A percentile compares a stretch with the other conserved stretches of the same genome.
Evolutionary conservation across 2,888 invertebrate species (phyloP).

Genomic region (Bibio marci): DNA sequence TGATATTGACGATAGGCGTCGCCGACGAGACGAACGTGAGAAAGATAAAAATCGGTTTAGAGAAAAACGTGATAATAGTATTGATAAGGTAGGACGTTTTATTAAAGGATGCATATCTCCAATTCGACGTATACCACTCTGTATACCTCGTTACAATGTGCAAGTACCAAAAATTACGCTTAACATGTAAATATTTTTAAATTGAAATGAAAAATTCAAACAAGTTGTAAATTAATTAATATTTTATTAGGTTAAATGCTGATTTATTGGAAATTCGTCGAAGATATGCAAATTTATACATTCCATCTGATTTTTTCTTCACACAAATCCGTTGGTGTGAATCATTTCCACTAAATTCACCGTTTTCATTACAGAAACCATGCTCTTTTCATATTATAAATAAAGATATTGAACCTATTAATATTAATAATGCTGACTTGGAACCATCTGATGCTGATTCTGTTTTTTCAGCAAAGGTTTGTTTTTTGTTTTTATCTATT

Average conservation of each 20-base stretch:
- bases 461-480: constrained; percentile 80
- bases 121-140: constrained; percentile 39
- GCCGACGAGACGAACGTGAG: constrained; percentile 29
- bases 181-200: constrained; percentile 49
- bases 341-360: constrained; percentile 72
- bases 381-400: constrained; percentile 79
- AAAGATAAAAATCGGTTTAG: constrained; percentile 41
- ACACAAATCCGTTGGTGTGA: constrained; percentile 77
- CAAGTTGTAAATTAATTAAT: constrained; percentile 4
- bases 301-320: constrained; percentile 90
- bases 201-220: not conserved
- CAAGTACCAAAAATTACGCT: constrained; percentile 77
- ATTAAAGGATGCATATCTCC: constrained; percentile 29
- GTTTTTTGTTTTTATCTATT: not conserved
- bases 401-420: constrained; percentile 52
- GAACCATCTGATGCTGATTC: constrained; percentile 89
- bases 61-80: constrained; percentile 26
- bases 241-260: constrained; percentile 47
- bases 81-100: constrained; percentile 36
- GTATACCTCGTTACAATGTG: constrained; percentile 68
- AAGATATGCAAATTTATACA: constrained; percentile 77
- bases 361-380: constrained; percentile 71
- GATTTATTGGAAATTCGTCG: constrained; percentile 70
- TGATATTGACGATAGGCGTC: constrained; percentile 17
- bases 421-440: constrained; percentile 45